Evolutionary conservation across 2,888 invertebrate genomes (phyloP), one percentile per base, ranked within the genome.

Genomic region (Maniola hyperantus): DNA sequence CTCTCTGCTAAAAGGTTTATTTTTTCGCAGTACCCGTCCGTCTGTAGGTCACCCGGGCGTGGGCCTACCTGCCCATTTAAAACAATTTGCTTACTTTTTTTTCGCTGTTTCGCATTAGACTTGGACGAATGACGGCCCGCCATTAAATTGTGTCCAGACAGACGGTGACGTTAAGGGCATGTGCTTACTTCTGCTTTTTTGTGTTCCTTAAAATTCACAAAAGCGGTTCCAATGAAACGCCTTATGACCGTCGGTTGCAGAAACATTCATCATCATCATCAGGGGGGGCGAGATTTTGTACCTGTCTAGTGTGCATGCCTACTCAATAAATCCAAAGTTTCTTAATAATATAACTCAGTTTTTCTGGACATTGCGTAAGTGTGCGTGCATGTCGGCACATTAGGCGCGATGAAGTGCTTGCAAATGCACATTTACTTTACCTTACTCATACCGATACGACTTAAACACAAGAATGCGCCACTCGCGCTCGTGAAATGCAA

Each of bases 21-120:
- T 88, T 88, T 88, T 85, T 75, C 77, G 80, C 79, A 80, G 83
- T 83, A 83, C 81, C 77, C 73, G 77, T 69, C 80, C 77, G 89
- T 87, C 87, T 91, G 91, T 91, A 88, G 91, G 90, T 91, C 91
- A 91, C 80, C 73, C 87, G 84, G 84, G 81, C 85, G 83, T 76
- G 83, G 79, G 82, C 83, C 84, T 87, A 87, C 88, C 89, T 89
- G 89, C 82, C 78, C 88, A 89, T 91, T 91, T 91, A 88, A 91
- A 91, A 90, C 89, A 91, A 91, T 91, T 91, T 90, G 83, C 78
- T 77, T 79, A 79, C 79, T 84, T 86, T 85, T 86, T 85, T 79
- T 76, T 79, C 78, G 79, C 76, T 78, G 82, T 73, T 76, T 76
- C 77, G 79, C 83, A 83, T 88, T 85, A 87, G 86, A 79, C 75